Evolutionary conservation across 2,888 invertebrate species (phyloP), one percentile per base, ranked within the genome.

Genomic region (Byasa hedistus): DNA sequence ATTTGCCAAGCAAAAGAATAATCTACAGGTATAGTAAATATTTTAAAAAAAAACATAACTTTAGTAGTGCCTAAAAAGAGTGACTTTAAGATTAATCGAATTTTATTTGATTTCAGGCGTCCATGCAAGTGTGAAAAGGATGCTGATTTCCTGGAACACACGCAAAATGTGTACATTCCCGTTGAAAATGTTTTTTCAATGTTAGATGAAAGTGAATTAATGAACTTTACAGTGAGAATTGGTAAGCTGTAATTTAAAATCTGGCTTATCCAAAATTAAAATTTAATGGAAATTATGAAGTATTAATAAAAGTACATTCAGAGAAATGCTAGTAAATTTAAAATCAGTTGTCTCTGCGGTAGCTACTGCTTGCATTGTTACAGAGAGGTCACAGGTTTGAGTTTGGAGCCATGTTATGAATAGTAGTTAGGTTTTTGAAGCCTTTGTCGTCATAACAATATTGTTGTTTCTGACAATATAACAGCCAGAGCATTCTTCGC

Each of bases 151-250:
- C 76, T 92, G 66, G 92, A 92, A 72, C 88, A 91, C 76, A 91
- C 89, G 32, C 92, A 92, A 75, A 92, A 92, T 73, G 91, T 92
- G 74, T 91, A 89, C 88, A 88, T 92, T 86, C 92, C 92, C 44
- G 88, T 92, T 65, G 92, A 92, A 82, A 92, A 92, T 71, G 85
- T 92, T 56, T 90, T 92, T 74, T 91, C 92, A 27, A 92, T 92
- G 92, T 80, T 92, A 71, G 92, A 92, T 69, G 87, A 86, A 57
- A 77, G 74, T 19, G 91, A 91, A 71, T 75, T 82, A 52, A 81
- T 87, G 75, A 91, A 92, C 72, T 92, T 89, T 72, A 90, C 85
- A 60, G 85, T 92, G 44, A 79, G 90, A 68, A 89, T 92, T 69
- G 91, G 91, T 91, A 75, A 83, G 87, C 72, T 19, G 17, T 1